Base-by-base conservation (phyloP, 2,797 vertebrate genomes). In the Sparus aurata region DNA sequence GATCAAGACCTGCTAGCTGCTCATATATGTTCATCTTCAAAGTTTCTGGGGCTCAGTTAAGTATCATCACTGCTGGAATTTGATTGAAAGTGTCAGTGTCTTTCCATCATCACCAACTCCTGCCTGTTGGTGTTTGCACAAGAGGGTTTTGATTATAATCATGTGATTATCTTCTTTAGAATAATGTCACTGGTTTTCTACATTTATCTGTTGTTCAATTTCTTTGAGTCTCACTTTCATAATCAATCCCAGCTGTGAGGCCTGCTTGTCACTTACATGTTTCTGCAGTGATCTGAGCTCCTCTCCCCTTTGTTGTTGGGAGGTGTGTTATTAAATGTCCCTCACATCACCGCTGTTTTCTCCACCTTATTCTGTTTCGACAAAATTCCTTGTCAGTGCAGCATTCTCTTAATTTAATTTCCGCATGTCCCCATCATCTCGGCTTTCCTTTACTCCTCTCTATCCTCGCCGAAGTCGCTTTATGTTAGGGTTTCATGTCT, bases 321-420 rank as follows among this genome's bases (percentile, higher is more conserved):
- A 43, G 34, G 12, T 34, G n/a, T 69, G 8, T 77, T 12, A 53
- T 75, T 69, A 75, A 80, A 61, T 55, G 47, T 27, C 53, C 58
- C 62, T 59, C 47, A 60, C 63, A 17, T 55, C 15, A 6, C 63
- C 3, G 0, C 49, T 55, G 30, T 52, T 62, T 30, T 18, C 49
- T 63, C 23, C 8, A 13, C 71, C 66, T 74, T 45, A 34, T 63
- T 87, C 41, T 63, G 4, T 58, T 69, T 61, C 27, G 67, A 47
- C 18, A 27, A 69, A 75, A 57, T 23, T 41, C 55, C 66, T 66
- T 12, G 0, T 63, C 68, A 60, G 3, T 17, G n/a, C 66, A 43
- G 27, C 53, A n/a, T 65, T 52, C 66, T 34, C 20, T 43, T 46
- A 15, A 61, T 82, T 70, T 25, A 17, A 75, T 82, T 62, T 69